Evolutionary conservation across 2,888 invertebrate genomes (phyloP), one percentile per base, ranked within the genome.

Genomic region (Drosophila anomelani): DNA sequence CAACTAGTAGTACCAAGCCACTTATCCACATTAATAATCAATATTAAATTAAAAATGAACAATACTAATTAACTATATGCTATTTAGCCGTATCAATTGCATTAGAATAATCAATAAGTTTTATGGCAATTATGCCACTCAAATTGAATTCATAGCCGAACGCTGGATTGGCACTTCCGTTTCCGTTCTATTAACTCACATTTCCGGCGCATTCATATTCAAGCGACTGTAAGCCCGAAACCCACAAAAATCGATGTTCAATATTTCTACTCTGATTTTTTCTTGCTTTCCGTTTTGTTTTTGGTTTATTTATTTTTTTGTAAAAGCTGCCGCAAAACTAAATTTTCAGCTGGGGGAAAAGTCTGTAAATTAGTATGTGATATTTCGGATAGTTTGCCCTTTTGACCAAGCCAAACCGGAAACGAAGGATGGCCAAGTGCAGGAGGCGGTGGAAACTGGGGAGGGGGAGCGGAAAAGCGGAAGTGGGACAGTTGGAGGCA

Each of bases 361-460:
- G 82, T 73, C 74, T 80, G 72, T 80, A 85, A 85, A 84, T 87
- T 85, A 85, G 85, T 78, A 74, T 77, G 78, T 74, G 76, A 77
- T 75, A 82, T 85, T 87, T 78, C 60, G 74, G 70, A 87, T 85
- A 82, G 84, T 84, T 84, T 82, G 80, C 69, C 76, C 85, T 77
- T 78, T 55, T 54, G 81, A 62, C 69, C 79, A 70, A 77, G 57
- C 67, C 71, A 70, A 79, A 67, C 85, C 87, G 82, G 82, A 83
- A 84, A 72, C 85, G 71, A 68, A 63, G 62, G 51, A 23, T 57
- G 60, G 34, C 51, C 34, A 34, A 66, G 61, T 55, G 56, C 51
- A 36, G 36, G 10, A 23, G 36, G 64, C 43, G 56, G 39, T 36
- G 46, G 29, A 17, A 20, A 4, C 20, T 12, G 43, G 4, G n/a